A percentile compares a stretch with the other conserved stretches of the same genome.
Conservation (phyloP, 2,888 invertebrate genomes). For the Sphaerophoria rueppellii region DNA sequence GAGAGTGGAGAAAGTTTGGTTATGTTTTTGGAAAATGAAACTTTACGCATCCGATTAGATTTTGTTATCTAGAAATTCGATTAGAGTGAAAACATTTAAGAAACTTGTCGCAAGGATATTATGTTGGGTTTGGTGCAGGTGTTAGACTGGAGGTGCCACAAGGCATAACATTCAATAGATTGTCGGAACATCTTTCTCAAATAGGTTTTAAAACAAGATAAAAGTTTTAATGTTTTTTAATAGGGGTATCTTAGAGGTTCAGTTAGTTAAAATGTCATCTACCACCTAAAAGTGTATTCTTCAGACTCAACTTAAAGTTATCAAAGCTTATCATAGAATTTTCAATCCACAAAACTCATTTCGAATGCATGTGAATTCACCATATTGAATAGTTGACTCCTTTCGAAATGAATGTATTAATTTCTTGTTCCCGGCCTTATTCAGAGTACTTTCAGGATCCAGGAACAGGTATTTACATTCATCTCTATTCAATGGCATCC, state of each 20-base stretch:
- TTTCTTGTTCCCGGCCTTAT: slow-evolving; percentile 10
- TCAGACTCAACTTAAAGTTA: slow-evolving; percentile 1
- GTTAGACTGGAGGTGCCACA: neutral
- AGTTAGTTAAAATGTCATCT: too few relatives aligned
- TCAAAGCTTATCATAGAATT: neutral
- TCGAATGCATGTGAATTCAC: slow-evolving; percentile 21
- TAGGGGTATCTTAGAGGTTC: too few relatives aligned
- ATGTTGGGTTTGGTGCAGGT: neutral
- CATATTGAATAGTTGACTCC: slow-evolving; percentile 22
- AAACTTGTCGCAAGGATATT: slow-evolving; percentile 30
- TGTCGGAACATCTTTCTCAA: slow-evolving; percentile 1
- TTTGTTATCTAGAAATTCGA: slow-evolving; percentile 60
- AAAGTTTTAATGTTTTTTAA: neutral
- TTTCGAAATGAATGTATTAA: slow-evolving; percentile 43
- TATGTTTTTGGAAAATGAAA: slow-evolving; percentile 49
- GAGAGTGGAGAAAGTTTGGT: slow-evolving; percentile 2
- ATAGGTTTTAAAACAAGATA: slow-evolving; percentile 1
- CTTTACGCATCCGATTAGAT: slow-evolving; percentile 65
- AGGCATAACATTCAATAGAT: neutral
- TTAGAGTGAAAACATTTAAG: slow-evolving; percentile 57
- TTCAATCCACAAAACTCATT: slow-evolving; percentile 5
- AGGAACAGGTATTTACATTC: slow-evolving; percentile 50
- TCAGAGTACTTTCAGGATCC: neutral
- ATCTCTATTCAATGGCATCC: slow-evolving; percentile 46
- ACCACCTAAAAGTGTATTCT: too few relatives aligned